Base-by-base conservation (phyloP, 2,797 vertebrate species). In the Nyctibius grandis region DNA sequence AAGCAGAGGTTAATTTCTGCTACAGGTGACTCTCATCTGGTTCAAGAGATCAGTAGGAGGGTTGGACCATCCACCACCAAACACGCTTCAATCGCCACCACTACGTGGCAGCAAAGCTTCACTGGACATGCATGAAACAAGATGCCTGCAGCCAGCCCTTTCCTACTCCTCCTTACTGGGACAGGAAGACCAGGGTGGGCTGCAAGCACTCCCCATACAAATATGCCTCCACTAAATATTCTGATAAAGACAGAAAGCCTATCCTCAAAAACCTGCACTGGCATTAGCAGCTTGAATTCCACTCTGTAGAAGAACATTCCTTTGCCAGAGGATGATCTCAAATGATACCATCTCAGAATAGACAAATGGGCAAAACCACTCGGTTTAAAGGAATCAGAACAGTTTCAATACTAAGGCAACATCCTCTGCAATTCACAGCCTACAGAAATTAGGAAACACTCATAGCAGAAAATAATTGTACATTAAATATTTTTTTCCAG, bases 71-170 rank as follows among this genome's bases (percentile, higher is more conserved):
- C 26, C 53, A 29, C 15, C 0, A 2, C 31, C 78, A 53, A 79
- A 93, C 60, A 50, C 70, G 53, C 67, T 15, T 74, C 83, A 11
- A 17, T 44, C 69, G 51, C 70, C 59, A 90, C 93, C 95, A 96
- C 95, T 94, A 88, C 9, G 96, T 91, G 96, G 96, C 96, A 97
- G 96, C 88, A 97, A 84, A 94, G 65, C 67, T 36, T 95, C 88
- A 47, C 74, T 42, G 56, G 60, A 96, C 42, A n/a, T 2, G 1
- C 23, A 40, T 15, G 20, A 38, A 75, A 15, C 2, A 7, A 68
- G 75, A 15, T 6, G 57, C 40, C 15, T 29, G 77, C 38, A 92
- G 76, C 40, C 76, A 73, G 70, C 28, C 47, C 63, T 23, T 34
- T 42, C 45, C 29, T 34, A 12, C 64, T 53, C 20, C 38, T 73